Evolutionary conservation across 1,140 invertebrate species (phyloP).

Genomic region (Neodiprion lecontei): DNA sequence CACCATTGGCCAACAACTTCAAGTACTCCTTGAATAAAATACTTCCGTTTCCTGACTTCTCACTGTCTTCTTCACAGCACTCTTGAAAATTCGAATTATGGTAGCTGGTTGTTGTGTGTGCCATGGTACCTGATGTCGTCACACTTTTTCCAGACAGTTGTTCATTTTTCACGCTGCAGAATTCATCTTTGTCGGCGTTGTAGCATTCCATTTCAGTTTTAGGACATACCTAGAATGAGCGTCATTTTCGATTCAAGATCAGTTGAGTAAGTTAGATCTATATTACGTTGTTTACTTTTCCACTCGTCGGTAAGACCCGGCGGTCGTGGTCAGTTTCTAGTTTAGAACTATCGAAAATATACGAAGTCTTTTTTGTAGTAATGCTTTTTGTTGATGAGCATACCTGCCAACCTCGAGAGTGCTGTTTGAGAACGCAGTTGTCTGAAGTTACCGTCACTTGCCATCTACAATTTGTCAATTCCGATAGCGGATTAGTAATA

Average conservation of each 20-base stretch:
- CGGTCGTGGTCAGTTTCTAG: too few species aligned
- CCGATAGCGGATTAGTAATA: not conserved
- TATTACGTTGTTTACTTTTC: too few species aligned
- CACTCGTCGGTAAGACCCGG: too few species aligned
- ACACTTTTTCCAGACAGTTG: not conserved
- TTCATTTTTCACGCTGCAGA: not conserved
- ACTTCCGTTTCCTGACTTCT: not conserved
- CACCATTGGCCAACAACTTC: not conserved
- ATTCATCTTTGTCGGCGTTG: not conserved
- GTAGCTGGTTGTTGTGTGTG: not conserved
- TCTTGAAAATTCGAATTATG: not conserved
- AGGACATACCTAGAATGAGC: too few species aligned
- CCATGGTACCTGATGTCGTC: not conserved
- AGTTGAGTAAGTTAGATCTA: too few species aligned
- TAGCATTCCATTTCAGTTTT: not conserved
- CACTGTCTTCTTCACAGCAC: not conserved
- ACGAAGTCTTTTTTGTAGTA: too few species aligned
- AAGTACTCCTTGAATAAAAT: not conserved
- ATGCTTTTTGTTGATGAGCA: not conserved
- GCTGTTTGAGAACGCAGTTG: constrained; percentile 29
- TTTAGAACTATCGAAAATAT: too few species aligned
- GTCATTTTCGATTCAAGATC: too few species aligned
- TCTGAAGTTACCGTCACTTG: constrained; percentile 31
- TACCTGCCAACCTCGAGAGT: constrained; percentile 36
- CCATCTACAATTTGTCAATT: constrained; percentile 24